These are phyloP conservation scores for Temnothorax longispinosus DNA, from an alignment of 1,140 invertebrate genomes.

Conservation along the genomic window DNA sequence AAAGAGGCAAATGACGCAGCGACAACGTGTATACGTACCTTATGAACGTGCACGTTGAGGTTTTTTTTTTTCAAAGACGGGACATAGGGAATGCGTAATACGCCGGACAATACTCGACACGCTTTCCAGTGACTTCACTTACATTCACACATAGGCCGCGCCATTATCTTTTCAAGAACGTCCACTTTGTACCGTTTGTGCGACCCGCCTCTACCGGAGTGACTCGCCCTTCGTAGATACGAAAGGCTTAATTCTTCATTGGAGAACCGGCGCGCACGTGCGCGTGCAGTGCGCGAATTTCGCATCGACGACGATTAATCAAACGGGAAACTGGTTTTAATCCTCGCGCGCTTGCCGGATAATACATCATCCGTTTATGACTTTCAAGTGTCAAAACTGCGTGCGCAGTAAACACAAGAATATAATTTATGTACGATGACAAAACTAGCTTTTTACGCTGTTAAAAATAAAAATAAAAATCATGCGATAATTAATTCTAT, in stretches of 20 bases:
- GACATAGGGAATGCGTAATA: slow-evolving; percentile 75
- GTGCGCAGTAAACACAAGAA: background rate
- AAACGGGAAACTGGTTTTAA: slow-evolving; percentile 31
- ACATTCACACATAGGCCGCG: slow-evolving; percentile 69
- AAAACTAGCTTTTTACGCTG: background rate
- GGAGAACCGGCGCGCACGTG: background rate
- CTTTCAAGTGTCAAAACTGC: slow-evolving; percentile 5
- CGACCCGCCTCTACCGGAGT: background rate
- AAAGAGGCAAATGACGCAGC: slow-evolving; percentile 46
- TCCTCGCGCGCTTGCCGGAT: background rate
- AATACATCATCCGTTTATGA: slow-evolving; percentile 12
- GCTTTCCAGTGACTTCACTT: slow-evolving; percentile 71
- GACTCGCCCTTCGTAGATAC: slow-evolving; percentile 22
- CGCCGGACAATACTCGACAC: slow-evolving; percentile 73
- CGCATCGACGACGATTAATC: slow-evolving; percentile 29
- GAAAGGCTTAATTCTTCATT: slow-evolving; percentile 12
- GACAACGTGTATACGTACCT: slow-evolving; percentile 55
- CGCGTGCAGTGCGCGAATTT: slow-evolving; percentile 15
- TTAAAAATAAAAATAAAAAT: background rate
- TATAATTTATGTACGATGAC: slow-evolving; percentile 3
- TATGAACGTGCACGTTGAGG: slow-evolving; percentile 52
- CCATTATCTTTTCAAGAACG: slow-evolving; percentile 75
- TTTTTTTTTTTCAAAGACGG: slow-evolving; percentile 71
- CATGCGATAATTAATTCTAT: background rate
- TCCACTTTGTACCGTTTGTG: slow-evolving; percentile 71